Evolutionary conservation across 2,888 invertebrate genomes (phyloP), one percentile per base, ranked within the genome.

Genomic region (Scaeva pyrastri): DNA sequence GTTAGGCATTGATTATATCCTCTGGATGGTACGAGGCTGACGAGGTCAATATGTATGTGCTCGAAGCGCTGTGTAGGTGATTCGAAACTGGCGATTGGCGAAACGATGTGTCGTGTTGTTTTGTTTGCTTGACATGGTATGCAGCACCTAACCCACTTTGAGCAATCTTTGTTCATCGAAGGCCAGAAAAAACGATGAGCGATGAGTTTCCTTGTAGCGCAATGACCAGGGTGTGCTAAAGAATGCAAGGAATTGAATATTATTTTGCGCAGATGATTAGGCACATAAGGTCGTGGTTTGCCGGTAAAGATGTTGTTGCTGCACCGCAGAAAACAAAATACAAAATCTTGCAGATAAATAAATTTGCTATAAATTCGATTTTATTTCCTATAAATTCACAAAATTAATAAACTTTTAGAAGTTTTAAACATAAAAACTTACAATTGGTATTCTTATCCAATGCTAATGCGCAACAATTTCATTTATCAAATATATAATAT

Each of bases 1-100:
- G 31, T 74, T 1, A 79, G 23, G 11, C 76, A 81, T 14, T 74
- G 75, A 14, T 55, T 66, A 50, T 21, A 56, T 64, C 66, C 75
- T 11, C 78, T 68, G 11, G 77, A 77, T 1, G 12, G 3, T 2
- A 41, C 26, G 0, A 80, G 45, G 1, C 43, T 60, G 11, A 70
- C 19, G 7, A 60, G 6, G 4, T 68, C 48, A 19, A 48, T 48
- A 19, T 48, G 48, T 16, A 48, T 48, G 11, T 45, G 45, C n/a
- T 45, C 45, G 45, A 45, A 45, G 2, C 45, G 7, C 16, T 45
- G 16, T 45, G 16, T 16, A 16, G 45, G 45, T 16, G 45, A 16
- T 45, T 45, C 16, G n/a, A 45, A 45, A 10, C 16, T 45, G 3
- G 16, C 16, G 2, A 45, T 50, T 12, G 50, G 50, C 2, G 50